These are phyloP conservation scores for Australoheros facetus DNA, from an alignment of 2,797 vertebrate genomes.

Conservation along the genomic window DNA sequence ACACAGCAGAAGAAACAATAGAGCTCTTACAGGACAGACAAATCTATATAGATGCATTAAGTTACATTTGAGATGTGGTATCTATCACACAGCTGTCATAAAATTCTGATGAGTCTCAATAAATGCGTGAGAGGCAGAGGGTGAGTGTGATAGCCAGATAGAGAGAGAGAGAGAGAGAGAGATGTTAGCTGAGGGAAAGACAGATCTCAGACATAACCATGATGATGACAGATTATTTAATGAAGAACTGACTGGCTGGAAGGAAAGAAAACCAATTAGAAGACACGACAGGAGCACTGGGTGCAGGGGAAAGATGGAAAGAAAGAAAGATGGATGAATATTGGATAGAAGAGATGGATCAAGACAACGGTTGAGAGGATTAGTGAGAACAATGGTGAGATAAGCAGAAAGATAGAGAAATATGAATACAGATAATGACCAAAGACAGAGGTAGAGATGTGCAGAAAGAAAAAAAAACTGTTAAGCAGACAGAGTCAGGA, in stretches of 20 bases:
- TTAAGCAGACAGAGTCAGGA: conserved; percentile 3
- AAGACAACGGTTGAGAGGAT: conserved; percentile 54
- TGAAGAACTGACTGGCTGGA: conserved; percentile 66
- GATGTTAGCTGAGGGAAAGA: conserved; percentile 44
- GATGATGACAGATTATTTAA: conserved; percentile 73
- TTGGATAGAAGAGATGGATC: conserved; percentile 57
- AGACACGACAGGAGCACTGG: conserved; percentile 40
- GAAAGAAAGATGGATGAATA: conserved; percentile 56
- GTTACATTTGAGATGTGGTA: conserved; percentile 28
- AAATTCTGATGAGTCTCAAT: conserved; percentile 50
- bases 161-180: background rate
- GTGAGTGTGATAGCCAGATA: background rate
- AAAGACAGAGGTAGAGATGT: conserved; percentile 9
- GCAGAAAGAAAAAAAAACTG: conserved; percentile 1
- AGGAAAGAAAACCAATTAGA: conserved; percentile 70
- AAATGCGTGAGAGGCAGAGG: conserved; percentile 23
- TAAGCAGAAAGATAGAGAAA: conserved; percentile 38
- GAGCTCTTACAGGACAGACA: background rate
- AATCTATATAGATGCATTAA: conserved; percentile 22
- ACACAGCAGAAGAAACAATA: background rate
- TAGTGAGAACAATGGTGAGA: conserved; percentile 48
- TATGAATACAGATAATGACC: conserved; percentile 32
- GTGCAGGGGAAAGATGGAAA: conserved; percentile 12
- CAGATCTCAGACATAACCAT: conserved; percentile 45
- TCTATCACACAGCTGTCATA: conserved; percentile 50